Conservation (phyloP, 2,113 vertebrate species). For the Parotia lawesii region DNA sequence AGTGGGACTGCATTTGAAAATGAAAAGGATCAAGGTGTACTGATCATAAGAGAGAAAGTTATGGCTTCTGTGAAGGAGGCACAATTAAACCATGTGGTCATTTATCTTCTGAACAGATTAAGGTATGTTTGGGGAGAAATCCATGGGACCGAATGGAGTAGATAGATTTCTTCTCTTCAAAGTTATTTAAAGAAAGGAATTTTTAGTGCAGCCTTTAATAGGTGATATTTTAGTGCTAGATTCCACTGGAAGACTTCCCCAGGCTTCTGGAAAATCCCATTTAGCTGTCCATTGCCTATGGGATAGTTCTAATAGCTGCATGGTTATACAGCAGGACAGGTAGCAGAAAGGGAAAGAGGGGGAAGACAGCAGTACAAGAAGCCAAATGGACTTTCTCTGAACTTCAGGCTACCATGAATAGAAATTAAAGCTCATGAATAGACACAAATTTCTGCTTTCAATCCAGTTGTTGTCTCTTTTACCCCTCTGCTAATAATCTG, state of each 20-base stretch:
- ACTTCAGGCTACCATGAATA: not conserved
- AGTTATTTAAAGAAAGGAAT: conserved; percentile 32
- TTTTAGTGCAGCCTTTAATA: conserved; percentile 26
- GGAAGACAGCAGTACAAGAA: not conserved
- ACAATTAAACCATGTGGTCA: not conserved
- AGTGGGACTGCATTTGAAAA: conserved; percentile 6
- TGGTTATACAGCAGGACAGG: not conserved
- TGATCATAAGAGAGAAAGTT: not conserved
- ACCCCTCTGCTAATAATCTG: not conserved
- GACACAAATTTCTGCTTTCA: not conserved
- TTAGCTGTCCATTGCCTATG: not conserved
- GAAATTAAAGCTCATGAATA: not conserved
- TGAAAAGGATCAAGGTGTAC: not conserved
- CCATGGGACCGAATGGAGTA: not conserved
- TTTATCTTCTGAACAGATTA: not conserved
- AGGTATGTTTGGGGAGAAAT: not conserved
- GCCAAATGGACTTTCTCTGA: not conserved
- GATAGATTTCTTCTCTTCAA: not conserved
- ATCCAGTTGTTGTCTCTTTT: not conserved
- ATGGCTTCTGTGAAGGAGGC: not conserved
- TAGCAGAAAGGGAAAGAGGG: not conserved
- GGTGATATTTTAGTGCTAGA: conserved; percentile 4
- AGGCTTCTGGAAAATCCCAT: conserved; percentile 40
- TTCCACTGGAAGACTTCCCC: conserved; percentile 8
- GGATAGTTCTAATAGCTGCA: not conserved